These are phyloP conservation scores for Acrossocheilus wenchowensis DNA, from an alignment of 2,797 vertebrate species.

Conservation along the genomic window DNA sequence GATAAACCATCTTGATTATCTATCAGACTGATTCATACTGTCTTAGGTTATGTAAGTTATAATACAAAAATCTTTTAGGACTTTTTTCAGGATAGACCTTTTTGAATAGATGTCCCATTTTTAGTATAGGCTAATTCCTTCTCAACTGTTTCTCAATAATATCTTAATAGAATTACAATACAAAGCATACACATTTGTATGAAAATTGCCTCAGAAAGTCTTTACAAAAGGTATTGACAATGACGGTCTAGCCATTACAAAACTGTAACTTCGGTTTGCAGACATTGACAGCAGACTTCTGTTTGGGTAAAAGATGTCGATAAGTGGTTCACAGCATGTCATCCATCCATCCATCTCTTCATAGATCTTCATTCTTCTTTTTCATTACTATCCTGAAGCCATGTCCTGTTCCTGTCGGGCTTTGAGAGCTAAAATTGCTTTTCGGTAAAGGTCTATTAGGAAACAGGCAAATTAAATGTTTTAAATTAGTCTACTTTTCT, in stretches of 20 bases:
- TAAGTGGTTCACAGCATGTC: not conserved
- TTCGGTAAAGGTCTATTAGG: conserved; percentile 83
- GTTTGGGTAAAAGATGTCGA: not conserved
- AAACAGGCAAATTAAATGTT: conserved; percentile 64
- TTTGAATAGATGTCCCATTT: not conserved
- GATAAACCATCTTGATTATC: not conserved
- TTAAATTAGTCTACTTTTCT: conserved; percentile 52
- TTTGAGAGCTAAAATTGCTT: conserved; percentile 85
- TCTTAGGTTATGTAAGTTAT: not conserved
- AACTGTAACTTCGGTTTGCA: not conserved
- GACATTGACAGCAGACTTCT: not conserved
- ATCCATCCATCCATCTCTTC: conserved; percentile 14
- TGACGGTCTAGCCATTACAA: not conserved
- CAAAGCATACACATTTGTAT: not conserved
- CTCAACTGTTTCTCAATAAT: not conserved
- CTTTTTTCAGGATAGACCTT: not conserved
- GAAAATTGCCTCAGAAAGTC: not conserved
- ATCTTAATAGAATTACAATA: not conserved
- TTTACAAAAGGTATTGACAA: not conserved
- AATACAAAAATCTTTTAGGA: not conserved
- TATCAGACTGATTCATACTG: not conserved
- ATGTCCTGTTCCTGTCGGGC: conserved; percentile 77
- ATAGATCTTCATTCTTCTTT: conserved; percentile 31
- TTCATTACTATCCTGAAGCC: conserved; percentile 67
- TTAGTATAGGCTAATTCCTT: not conserved